Conservation (phyloP, 2,113 vertebrate species). For the Atrichornis clamosus region DNA sequence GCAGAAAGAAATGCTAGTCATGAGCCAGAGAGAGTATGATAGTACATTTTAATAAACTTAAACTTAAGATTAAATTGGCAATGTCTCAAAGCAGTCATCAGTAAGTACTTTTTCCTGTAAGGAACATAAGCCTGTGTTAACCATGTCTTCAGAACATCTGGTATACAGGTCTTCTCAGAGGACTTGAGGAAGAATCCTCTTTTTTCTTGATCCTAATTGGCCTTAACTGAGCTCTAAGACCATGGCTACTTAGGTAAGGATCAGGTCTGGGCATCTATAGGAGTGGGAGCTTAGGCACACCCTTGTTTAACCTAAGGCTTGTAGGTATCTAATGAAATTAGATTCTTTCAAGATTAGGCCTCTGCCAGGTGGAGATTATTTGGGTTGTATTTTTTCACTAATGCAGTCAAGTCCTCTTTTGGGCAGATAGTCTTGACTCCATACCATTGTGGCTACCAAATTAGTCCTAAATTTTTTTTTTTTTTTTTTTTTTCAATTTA, state of each 20-base stretch:
- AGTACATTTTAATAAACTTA: slow-evolving; percentile 23
- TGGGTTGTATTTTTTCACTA: not conserved
- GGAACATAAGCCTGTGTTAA: slow-evolving; percentile 1
- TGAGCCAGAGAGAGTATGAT: not conserved
- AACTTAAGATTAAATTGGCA: not conserved
- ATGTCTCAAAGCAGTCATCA: not conserved
- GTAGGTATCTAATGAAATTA: slow-evolving; percentile 19
- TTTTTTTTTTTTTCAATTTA: not conserved
- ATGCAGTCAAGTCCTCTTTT: not conserved
- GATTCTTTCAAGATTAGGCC: not conserved
- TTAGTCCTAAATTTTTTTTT: not conserved
- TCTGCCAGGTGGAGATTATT: not conserved
- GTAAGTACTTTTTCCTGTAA: not conserved
- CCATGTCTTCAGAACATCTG: not conserved
- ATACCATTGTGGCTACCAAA: not conserved
- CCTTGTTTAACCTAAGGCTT: slow-evolving; percentile 20
- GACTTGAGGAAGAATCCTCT: slow-evolving; percentile 20
- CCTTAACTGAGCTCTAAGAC: slow-evolving; percentile 34
- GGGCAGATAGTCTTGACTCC: not conserved
- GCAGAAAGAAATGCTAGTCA: not conserved
- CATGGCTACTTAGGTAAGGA: slow-evolving; percentile 7
- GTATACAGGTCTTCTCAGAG: not conserved
- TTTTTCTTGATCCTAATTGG: slow-evolving; percentile 34
- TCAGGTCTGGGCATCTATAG: not conserved
- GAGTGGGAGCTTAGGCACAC: not conserved